Conservation (phyloP, 2,888 invertebrate species). For the Mesochorus sp. region DNA sequence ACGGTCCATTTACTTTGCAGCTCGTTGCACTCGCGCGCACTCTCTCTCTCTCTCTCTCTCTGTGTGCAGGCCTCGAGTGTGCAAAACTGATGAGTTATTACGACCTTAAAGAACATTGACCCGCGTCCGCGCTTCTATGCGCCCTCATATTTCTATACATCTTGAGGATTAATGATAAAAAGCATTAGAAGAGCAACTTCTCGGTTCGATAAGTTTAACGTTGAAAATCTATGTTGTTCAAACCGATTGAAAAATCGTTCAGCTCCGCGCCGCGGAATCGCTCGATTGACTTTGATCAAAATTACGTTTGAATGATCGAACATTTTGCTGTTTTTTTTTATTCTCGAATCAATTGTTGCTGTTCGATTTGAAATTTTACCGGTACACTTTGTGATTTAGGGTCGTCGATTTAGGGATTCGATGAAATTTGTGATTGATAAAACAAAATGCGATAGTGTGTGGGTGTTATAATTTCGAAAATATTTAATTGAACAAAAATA, state of each 20-base stretch:
- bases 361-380: neutral
- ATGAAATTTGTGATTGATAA: neutral
- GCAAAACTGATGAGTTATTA: conserved; percentile 70
- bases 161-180: neutral
- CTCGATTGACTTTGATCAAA: neutral
- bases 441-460: conserved; percentile 35
- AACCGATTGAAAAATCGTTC: too few species aligned
- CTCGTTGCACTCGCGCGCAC: conserved; percentile 65
- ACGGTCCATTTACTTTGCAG: conserved; percentile 70
- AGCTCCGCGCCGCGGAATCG: too few species aligned
- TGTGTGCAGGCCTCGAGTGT: conserved; percentile 65
- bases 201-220: neutral
- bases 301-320: neutral
- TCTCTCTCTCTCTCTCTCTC: conserved; percentile 56
- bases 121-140: conserved; percentile 44
- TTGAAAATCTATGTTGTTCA: too few species aligned
- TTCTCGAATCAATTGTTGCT: neutral
- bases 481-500: neutral
- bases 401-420: too few species aligned
- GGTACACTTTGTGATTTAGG: too few species aligned
- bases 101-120: conserved; percentile 67
- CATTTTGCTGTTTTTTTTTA: neutral
- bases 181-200: neutral
- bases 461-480: neutral
- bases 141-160: neutral